These are phyloP conservation scores for Drosophila merina DNA, from an alignment of 2,888 invertebrate genomes.

Conservation along the genomic window DNA sequence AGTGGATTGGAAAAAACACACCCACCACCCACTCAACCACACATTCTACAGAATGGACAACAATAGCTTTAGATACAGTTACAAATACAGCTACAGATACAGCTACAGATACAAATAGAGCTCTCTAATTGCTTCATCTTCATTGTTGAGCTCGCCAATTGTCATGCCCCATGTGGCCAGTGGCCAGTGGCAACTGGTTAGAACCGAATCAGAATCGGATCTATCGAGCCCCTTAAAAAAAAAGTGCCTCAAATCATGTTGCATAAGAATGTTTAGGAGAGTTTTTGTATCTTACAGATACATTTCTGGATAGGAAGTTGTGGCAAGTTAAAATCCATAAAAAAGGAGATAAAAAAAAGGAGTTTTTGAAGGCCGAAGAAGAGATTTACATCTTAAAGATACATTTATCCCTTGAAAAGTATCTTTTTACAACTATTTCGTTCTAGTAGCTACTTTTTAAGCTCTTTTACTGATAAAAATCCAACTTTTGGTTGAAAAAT, in stretches of 20 bases:
- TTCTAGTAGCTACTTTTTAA: too few species aligned
- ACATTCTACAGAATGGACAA: slow-evolving; percentile 48
- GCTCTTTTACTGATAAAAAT: neutral
- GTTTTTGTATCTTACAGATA: too few species aligned
- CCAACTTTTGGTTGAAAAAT: neutral
- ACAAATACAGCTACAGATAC: slow-evolving; percentile 13
- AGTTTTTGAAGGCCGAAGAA: too few species aligned
- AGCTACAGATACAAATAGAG: slow-evolving; percentile 27
- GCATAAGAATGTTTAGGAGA: neutral
- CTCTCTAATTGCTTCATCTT: slow-evolving; percentile 54
- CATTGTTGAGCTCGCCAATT: slow-evolving; percentile 27
- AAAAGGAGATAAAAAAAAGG: too few species aligned
- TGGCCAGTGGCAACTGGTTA: slow-evolving; percentile 64
- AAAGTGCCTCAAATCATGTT: neutral
- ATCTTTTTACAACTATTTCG: too few species aligned
- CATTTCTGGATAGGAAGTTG: too few species aligned
- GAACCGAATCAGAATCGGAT: slow-evolving; percentile 40
- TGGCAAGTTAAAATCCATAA: too few species aligned
- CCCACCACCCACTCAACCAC: slow-evolving; percentile 40
- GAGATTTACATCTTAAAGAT: too few species aligned
- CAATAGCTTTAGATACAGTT: slow-evolving; percentile 9
- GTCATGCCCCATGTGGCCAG: slow-evolving; percentile 1
- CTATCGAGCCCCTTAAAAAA: slow-evolving; percentile 11
- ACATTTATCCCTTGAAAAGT: too few species aligned
- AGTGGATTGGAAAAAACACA: slow-evolving; percentile 14